Base-by-base conservation (phyloP, 2,113 vertebrate genomes). In the Silurus glanis region DNA sequence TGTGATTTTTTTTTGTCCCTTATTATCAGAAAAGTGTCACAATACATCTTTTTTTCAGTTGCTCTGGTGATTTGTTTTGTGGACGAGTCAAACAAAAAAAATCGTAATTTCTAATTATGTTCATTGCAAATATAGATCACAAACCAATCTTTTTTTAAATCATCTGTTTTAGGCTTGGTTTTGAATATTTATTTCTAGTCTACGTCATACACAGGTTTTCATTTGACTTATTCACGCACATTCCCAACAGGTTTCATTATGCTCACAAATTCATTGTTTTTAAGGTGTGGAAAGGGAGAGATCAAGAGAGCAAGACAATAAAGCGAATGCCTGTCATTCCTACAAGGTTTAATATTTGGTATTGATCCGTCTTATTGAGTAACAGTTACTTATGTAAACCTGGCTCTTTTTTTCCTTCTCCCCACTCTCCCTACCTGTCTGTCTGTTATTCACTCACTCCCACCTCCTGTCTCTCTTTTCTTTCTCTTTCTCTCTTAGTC, bases 171-270 rank as follows among this genome's bases (percentile, higher is more conserved):
- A 6, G 5, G 19, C 37, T 37, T 37, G 37, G 37, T 21, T 12
- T 72, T 49, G 7, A 21, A 74, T 69, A 4, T 72, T 72, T 7
- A 19, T 6, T 49, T 49, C 17, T 49, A 74, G 49, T 74, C 21
- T 49, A 72, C 47, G 9, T 74, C 37, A 49, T 47, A 5, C 47
- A n/a, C 19, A 28, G 7, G 14, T 9, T 55, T 78, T 78, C 0
- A 51, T 78, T 56, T 25, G 23, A 51, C 72, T 55, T 9, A 78
- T 5, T 23, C 6, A 6, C 25, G 12, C 9, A 2, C 9, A 58
- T 58, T 49, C n/a, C 56, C 25, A 23, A 51, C 45, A 74, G 13
- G 23, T 76, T 75, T 84, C n/a, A 84, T 62, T 53, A 49, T 64
- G 13, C 61, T 62, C 14, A 55, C 45, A 53, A 75, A 25, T 75